Conservation (phyloP, 2,888 invertebrate species). For the Andrena camellia region DNA sequence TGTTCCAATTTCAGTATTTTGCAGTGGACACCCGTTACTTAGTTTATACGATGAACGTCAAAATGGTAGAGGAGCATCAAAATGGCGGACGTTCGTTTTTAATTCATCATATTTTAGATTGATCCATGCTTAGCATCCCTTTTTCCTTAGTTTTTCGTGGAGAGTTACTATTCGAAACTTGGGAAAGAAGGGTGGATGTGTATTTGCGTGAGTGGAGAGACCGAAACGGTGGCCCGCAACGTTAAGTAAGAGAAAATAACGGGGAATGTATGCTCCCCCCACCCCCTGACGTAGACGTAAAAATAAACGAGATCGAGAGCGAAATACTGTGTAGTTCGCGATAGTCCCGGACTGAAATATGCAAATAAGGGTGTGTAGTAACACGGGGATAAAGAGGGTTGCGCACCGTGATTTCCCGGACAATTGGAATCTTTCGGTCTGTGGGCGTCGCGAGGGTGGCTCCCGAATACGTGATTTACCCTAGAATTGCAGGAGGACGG, state of each 20-base stretch:
- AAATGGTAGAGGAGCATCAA: no score
- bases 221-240: not conserved
- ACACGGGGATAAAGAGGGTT: slow-evolving; percentile 60
- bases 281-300: slow-evolving; percentile 27
- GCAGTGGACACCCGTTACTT: no score
- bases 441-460: slow-evolving; percentile 50
- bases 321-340: slow-evolving; percentile 37
- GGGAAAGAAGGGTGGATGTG: not conserved
- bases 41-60: no score
- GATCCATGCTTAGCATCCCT: no score
- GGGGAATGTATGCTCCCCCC: slow-evolving; percentile 8
- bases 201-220: not conserved
- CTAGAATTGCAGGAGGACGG: slow-evolving; percentile 15
- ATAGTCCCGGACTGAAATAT: slow-evolving; percentile 57
- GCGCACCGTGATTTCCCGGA: slow-evolving; percentile 59
- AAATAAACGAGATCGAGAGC: slow-evolving; percentile 46
- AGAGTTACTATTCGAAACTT: no score
- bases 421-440: slow-evolving; percentile 63
- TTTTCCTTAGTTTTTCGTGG: no score
- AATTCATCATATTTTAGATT: no score
- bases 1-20: no score
- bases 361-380: slow-evolving; percentile 56
- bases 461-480: slow-evolving; percentile 62
- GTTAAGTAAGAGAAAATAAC: slow-evolving; percentile 41
- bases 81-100: no score